These are phyloP conservation scores for Periophthalmodon schlosseri DNA, from an alignment of 2,113 vertebrate genomes.

Conservation along the genomic window DNA sequence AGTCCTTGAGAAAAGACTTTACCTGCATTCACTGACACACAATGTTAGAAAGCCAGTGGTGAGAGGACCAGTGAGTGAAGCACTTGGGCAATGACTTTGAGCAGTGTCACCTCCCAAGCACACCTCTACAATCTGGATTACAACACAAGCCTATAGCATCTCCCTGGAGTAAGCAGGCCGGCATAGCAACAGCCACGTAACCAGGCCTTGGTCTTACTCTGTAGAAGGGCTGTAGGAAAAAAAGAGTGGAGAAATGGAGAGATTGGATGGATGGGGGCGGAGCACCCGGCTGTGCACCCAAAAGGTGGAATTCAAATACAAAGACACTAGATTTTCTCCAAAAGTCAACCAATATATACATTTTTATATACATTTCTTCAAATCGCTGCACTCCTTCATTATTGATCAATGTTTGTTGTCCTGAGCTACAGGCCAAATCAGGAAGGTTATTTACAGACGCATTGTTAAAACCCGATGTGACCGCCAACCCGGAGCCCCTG, in stretches of 20 bases:
- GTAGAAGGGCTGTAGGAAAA: constrained; percentile 35
- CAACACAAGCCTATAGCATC: constrained; percentile 26
- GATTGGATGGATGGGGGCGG: constrained; percentile 42
- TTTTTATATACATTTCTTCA: background rate
- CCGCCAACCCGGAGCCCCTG: background rate
- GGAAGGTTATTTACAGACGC: background rate
- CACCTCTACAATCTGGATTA: constrained; percentile 31
- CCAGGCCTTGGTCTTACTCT: constrained; percentile 45
- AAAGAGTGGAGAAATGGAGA: constrained; percentile 38
- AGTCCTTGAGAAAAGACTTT: constrained; percentile 35
- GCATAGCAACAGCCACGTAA: constrained; percentile 66
- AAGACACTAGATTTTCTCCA: constrained; percentile 7
- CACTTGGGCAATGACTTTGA: constrained; percentile 7
- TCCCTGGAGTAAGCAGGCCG: constrained; percentile 24
- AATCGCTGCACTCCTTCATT: background rate
- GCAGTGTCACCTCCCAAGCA: constrained; percentile 12
- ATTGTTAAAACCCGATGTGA: background rate
- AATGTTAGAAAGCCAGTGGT: constrained; percentile 24
- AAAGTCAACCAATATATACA: background rate
- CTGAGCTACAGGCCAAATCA: background rate
- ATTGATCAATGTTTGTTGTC: background rate
- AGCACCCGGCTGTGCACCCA: constrained; percentile 21
- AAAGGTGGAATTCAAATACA: constrained; percentile 6
- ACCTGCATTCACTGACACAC: constrained; percentile 37
- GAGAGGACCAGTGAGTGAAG: constrained; percentile 8